Evolutionary conservation across 2,113 vertebrate genomes (phyloP).

Genomic region (Epinephelus fuscoguttatus): DNA sequence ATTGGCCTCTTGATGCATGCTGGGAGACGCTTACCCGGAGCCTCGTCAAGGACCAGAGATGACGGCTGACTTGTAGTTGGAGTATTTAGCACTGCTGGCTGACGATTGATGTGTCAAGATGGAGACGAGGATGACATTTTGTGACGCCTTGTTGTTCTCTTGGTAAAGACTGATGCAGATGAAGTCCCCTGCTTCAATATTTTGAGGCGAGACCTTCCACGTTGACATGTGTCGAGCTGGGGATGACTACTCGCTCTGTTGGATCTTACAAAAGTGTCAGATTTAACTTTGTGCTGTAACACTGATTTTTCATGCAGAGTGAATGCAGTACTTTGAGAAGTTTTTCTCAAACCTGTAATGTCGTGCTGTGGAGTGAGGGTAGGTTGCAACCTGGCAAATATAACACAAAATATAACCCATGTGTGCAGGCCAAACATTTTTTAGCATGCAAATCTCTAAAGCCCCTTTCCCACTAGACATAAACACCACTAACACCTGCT

Average conservation of each 20-base stretch:
- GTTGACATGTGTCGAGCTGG: background rate
- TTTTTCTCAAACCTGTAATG: background rate
- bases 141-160: background rate
- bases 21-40: constrained; percentile 43
- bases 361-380: background rate
- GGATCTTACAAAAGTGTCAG: background rate
- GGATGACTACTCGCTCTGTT: background rate
- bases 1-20: constrained; percentile 57
- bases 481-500: no score
- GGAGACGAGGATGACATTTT: background rate
- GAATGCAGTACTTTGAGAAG: background rate
- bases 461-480: no score
- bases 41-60: constrained; percentile 38
- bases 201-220: constrained; percentile 1
- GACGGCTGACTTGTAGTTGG: constrained; percentile 14
- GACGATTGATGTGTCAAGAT: constrained; percentile 33
- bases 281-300: background rate
- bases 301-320: background rate
- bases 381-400: background rate
- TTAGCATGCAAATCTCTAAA: no score
- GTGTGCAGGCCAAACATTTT: no score
- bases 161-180: background rate
- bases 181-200: background rate
- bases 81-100: constrained; percentile 7
- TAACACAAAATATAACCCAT: no score